These are phyloP conservation scores for Anser cygnoides DNA, from an alignment of 2,113 vertebrate species.

Conservation along the genomic window DNA sequence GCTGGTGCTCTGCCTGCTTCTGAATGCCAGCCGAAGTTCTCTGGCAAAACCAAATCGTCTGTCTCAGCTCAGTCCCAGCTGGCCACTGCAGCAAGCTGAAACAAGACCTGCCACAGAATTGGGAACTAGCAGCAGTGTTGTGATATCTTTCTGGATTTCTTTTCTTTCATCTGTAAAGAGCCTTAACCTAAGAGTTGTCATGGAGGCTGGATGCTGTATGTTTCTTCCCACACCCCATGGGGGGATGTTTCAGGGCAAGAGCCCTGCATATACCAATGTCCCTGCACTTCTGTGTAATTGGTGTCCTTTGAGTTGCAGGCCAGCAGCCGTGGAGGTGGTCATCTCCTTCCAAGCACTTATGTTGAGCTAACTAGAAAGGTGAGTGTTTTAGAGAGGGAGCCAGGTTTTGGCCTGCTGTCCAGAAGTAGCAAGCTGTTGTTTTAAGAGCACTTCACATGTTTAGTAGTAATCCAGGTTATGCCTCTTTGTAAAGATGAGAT, in stretches of 20 bases:
- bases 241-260: not conserved
- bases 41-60: not conserved
- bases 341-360: not conserved
- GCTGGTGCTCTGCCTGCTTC: not conserved
- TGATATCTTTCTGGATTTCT: constrained; percentile 12
- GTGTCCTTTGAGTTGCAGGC: not conserved
- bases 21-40: not conserved
- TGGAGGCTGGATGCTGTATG: not conserved
- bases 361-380: not conserved
- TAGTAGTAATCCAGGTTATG: not conserved
- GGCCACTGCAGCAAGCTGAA: constrained; percentile 14
- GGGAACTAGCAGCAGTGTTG: not conserved
- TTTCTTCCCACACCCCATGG: not conserved
- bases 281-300: not conserved
- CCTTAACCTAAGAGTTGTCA: not conserved
- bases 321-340: not conserved
- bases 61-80: constrained; percentile 6
- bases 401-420: not conserved
- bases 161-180: not conserved
- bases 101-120: constrained; percentile 1
- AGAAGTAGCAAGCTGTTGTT: not conserved
- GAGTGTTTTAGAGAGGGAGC: not conserved
- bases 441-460: not conserved
- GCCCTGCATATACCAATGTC: not conserved
- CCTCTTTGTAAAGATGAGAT: not conserved